These are phyloP conservation scores for Melanerpes formicivorus DNA, from an alignment of 2,113 vertebrate genomes.

Conservation along the genomic window DNA sequence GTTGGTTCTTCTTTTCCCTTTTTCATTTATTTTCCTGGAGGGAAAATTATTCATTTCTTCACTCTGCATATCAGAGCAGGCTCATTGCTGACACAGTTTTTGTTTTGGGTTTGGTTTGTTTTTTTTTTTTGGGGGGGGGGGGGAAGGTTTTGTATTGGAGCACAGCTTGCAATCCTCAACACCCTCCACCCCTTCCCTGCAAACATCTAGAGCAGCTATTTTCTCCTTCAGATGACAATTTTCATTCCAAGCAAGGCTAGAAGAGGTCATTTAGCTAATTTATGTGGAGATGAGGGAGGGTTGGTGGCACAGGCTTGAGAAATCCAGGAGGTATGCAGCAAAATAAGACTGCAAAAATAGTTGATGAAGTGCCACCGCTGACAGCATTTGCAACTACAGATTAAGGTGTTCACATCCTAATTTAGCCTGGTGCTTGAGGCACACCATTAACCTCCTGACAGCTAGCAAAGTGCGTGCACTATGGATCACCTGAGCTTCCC, in stretches of 20 bases:
- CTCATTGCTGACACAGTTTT: constrained; percentile 38
- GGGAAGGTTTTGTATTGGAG: background rate
- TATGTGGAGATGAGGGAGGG: constrained; percentile 34
- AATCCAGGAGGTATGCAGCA: constrained; percentile 25
- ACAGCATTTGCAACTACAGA: constrained; percentile 56
- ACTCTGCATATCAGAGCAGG: constrained; percentile 1
- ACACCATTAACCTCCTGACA: constrained; percentile 62
- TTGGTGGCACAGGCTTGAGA: background rate
- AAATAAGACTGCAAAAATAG: constrained; percentile 64
- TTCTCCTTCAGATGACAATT: constrained; percentile 42
- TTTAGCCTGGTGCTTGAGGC: constrained; percentile 40
- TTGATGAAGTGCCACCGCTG: constrained; percentile 35
- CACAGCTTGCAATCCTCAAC: constrained; percentile 1
- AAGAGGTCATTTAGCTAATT: constrained; percentile 64
- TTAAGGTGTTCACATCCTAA: constrained; percentile 42
- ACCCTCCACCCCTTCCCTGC: background rate
- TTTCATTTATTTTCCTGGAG: too few species aligned
- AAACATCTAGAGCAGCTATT: constrained; percentile 38
- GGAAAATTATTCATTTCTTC: constrained; percentile 8
- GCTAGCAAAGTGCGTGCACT: constrained; percentile 12
- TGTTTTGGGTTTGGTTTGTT: background rate
- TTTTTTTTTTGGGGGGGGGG: background rate
- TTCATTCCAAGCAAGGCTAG: constrained; percentile 47
- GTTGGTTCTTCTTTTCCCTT: too few species aligned
- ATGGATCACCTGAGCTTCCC: background rate